Percentiles rank a stretch among this genome's conserved stretches.
phyloP scores from a whole-genome alignment of 2,113 vertebrate genomes.

The Brienomyrus longianalis region DNA sequence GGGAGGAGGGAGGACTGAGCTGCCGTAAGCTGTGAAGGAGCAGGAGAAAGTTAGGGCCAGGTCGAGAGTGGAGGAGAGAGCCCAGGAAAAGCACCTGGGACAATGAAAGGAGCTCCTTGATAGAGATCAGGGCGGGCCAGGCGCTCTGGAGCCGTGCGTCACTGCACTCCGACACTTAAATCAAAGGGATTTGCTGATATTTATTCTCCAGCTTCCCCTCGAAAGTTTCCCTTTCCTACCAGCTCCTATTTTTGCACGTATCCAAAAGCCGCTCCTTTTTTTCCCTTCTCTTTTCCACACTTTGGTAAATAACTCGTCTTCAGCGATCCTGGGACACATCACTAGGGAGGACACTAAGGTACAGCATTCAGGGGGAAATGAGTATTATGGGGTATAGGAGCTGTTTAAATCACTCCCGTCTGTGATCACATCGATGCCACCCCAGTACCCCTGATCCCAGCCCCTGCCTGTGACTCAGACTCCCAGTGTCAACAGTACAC shows the following conservation, averaged over 20 bases:
- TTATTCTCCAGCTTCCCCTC: constrained; percentile 2
- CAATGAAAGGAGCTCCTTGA: neutral
- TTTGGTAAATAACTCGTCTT: neutral
- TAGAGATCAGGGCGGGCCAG: neutral
- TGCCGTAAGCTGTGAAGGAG: neutral
- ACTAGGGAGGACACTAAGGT: neutral
- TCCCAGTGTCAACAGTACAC: neutral
- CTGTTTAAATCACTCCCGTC: neutral
- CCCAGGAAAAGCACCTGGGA: neutral
- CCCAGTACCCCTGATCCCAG: neutral
- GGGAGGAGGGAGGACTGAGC: neutral
- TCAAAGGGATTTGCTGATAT: neutral
- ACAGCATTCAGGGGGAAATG: neutral
- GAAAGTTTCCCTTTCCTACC: neutral
- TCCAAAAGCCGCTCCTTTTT: neutral
- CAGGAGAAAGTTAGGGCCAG: neutral
- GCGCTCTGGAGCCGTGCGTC: neutral
- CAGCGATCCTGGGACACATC: neutral
- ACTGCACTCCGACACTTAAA: neutral
- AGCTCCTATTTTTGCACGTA: neutral
- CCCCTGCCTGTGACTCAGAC: neutral
- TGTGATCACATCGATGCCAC: neutral
- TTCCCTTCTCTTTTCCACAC: neutral
- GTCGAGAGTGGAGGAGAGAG: neutral
- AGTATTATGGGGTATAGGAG: neutral